Base-by-base conservation (phyloP, 2,888 invertebrate genomes). In the Leucozona laternaria region DNA sequence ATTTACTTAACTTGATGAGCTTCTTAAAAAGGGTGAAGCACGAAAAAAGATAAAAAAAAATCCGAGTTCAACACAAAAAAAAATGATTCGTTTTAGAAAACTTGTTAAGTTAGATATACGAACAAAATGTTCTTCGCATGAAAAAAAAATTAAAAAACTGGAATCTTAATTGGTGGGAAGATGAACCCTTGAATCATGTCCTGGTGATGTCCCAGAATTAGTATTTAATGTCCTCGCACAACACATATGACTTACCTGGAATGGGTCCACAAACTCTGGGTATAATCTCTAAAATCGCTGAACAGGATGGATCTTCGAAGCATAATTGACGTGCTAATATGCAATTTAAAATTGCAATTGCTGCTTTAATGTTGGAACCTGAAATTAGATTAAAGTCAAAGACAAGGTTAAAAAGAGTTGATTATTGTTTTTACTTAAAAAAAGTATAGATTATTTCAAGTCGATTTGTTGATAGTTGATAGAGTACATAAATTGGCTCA, bases 261-360 rank as follows among this genome's bases (percentile, higher is more conserved):
- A 97, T 97, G 88, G 97, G 96, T 88, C 97, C 97, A 93, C 97
- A 98, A 89, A 97, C 97, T 90, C 97, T 95, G 75, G 97, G 97
- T 91, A 97, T 97, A 91, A 97, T 97, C 93, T 97, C 97, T 92
- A 97, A 93, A 92, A 97, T 97, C 88, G 97, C 96, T 89, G 97
- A 96, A 93, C 98, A 98, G 89, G 97, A 97, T 85, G 96, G 95
- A 93, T 98, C 97, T 91, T 97, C 97, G 93, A 96, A 97, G 93
- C 98, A 98, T 88, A 97, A 94, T 93, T 97, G 97, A 89, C 97
- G 95, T 75, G 97, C 97, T 91, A 97, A 94, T 89, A 97, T 94
- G 93, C 98, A 98, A 94, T 97, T 97, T 91, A 97, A 94, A 92
- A 97, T 97, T 88, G 97, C 96, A 91, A 96, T 95, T 77, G 95